Percentiles rank a stretch among this genome's conserved stretches.
phyloP scores from a whole-genome alignment of 2,113 vertebrate species.

The Catharus minimus region DNA sequence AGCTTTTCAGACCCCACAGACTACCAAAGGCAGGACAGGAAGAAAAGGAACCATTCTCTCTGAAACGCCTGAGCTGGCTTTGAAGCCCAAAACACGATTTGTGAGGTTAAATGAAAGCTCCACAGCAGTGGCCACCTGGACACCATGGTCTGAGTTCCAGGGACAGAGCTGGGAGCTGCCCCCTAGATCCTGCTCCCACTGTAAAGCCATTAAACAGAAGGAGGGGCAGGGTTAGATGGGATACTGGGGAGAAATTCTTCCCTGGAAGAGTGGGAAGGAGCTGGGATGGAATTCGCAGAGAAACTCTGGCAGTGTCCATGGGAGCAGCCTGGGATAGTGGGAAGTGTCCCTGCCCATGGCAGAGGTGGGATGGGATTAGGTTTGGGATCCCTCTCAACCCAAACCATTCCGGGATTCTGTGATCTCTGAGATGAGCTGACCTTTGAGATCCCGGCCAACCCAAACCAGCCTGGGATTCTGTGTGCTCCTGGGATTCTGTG shows the following conservation, averaged over 20 bases:
- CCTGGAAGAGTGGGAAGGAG: rapidly evolving
- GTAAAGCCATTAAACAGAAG: background rate
- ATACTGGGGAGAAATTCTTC: background rate
- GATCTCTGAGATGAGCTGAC: background rate
- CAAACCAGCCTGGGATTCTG: no score
- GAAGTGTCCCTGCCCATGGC: background rate
- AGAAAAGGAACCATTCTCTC: background rate
- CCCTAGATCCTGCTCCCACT: background rate
- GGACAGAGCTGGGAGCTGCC: background rate
- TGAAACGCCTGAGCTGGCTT: background rate
- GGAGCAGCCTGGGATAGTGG: background rate
- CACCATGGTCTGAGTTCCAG: background rate
- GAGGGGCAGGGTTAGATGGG: background rate
- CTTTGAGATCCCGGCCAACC: no score
- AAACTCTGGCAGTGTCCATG: rapidly evolving
- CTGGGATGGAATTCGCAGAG: background rate
- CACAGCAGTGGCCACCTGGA: background rate
- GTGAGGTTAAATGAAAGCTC: background rate
- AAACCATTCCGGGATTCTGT: no score
- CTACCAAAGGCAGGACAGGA: background rate
- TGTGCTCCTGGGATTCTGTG: no score
- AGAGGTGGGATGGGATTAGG: background rate
- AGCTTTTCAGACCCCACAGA: background rate
- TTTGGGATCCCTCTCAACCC: background rate
- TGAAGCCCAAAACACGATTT: background rate